These are phyloP conservation scores for Phyllostomus hastatus DNA, from an alignment of 2,113 vertebrate genomes.

Conservation along the genomic window DNA sequence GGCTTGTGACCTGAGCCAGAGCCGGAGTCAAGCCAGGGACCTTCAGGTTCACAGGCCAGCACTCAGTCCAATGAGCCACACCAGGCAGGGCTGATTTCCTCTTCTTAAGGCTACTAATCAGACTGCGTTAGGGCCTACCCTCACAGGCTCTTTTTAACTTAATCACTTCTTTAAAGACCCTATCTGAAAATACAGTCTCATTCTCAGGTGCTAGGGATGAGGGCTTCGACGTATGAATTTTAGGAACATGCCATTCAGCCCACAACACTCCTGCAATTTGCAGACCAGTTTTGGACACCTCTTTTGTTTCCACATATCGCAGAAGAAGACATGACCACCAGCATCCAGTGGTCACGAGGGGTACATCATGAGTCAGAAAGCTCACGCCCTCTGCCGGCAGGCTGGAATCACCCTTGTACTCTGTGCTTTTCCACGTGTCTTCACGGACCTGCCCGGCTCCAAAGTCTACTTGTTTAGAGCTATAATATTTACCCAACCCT, in stretches of 20 bases:
- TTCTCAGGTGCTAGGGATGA: background rate
- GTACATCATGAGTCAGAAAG: background rate
- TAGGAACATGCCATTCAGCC: background rate
- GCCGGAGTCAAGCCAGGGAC: no score
- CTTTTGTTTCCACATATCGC: background rate
- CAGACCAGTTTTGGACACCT: background rate
- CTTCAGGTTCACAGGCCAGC: no score
- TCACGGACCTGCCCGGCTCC: background rate
- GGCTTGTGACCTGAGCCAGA: no score
- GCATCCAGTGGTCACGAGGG: background rate
- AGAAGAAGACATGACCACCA: background rate
- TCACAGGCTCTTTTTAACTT: background rate
- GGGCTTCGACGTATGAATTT: background rate
- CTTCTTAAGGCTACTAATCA: background rate
- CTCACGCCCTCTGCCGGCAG: background rate
- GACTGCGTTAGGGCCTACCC: background rate
- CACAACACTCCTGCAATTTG: background rate
- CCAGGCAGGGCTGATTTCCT: background rate
- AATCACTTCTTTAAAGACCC: background rate
- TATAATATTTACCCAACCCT: background rate
- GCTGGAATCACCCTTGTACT: background rate
- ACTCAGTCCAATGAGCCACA: no score
- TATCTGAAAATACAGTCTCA: background rate
- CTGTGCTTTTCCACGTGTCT: background rate
- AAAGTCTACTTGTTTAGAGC: background rate